Conservation (phyloP, 2,113 vertebrate genomes). For the Spilogale gracilis region DNA sequence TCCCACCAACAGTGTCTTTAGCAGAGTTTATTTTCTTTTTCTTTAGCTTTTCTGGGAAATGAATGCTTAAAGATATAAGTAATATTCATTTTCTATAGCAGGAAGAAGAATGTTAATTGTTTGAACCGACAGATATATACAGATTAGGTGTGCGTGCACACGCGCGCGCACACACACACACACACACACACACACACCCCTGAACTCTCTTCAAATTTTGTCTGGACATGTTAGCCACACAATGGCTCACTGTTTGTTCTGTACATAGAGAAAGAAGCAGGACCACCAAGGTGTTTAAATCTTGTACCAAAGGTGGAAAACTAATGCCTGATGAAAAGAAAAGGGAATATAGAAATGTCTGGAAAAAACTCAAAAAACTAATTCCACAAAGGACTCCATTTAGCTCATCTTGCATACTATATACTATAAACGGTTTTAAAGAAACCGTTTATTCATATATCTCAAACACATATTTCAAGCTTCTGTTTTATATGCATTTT, state of each 20-base stretch:
- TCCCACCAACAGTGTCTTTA: not conserved
- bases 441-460: not conserved
- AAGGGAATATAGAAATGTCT: not conserved
- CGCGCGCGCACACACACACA: rapidly evolving
- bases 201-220: conserved; percentile 73
- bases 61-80: not conserved
- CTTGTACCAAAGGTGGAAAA: conserved; percentile 61
- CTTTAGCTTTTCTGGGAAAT: conserved; percentile 16
- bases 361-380: conserved; percentile 42
- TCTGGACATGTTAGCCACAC: conserved; percentile 62
- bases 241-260: conserved; percentile 72
- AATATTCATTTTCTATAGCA: conserved; percentile 45
- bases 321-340: conserved; percentile 63
- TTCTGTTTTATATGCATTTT: not conserved
- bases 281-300: conserved; percentile 73
- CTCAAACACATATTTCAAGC: not conserved
- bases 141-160: not conserved
- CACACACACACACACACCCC: not conserved
- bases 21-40: conserved; percentile 15
- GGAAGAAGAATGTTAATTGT: conserved; percentile 53
- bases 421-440: not conserved
- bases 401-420: not conserved
- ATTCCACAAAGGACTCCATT: conserved; percentile 50
- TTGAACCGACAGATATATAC: conserved; percentile 25
- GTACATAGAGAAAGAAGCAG: conserved; percentile 53